Evolutionary conservation across 2,113 vertebrate species (phyloP).

Genomic region (Rhinolophus ferrumequinum): DNA sequence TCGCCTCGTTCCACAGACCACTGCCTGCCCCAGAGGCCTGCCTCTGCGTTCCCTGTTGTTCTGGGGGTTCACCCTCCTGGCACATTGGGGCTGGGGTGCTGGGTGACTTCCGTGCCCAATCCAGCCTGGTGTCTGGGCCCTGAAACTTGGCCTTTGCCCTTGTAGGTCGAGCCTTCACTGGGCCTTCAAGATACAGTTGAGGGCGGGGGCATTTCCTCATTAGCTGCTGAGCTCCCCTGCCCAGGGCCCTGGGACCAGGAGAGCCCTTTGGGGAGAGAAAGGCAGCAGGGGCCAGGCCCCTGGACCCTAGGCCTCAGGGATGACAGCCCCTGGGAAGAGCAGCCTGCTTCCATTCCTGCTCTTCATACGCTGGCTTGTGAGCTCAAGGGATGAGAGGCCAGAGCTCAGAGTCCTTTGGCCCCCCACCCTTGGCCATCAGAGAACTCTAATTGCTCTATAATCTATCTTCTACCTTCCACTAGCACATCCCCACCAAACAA

Average conservation of each 20-base stretch:
- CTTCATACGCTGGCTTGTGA: neutral
- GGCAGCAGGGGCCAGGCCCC: rapidly evolving
- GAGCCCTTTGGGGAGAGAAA: neutral
- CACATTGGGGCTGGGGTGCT: rapidly evolving
- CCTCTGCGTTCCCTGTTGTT: rapidly evolving
- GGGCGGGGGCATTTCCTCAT: rapidly evolving
- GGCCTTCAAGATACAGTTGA: too few relatives aligned
- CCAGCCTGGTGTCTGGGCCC: neutral
- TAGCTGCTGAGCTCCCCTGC: neutral
- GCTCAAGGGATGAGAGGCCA: neutral
- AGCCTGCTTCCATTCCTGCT: too few relatives aligned
- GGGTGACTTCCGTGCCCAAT: neutral
- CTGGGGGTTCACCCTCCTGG: too few relatives aligned
- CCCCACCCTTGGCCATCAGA: neutral
- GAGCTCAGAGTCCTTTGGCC: neutral
- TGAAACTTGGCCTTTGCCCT: neutral
- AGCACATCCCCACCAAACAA: neutral
- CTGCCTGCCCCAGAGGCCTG: neutral
- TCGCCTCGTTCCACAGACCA: rapidly evolving
- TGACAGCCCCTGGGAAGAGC: too few relatives aligned
- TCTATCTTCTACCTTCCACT: neutral
- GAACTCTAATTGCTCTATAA: neutral
- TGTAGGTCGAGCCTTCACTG: rapidly evolving
- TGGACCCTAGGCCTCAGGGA: rapidly evolving
- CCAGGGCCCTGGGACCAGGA: rapidly evolving